These are phyloP conservation scores for Synchiropus splendidus DNA, from an alignment of 2,113 vertebrate genomes.

Conservation along the genomic window DNA sequence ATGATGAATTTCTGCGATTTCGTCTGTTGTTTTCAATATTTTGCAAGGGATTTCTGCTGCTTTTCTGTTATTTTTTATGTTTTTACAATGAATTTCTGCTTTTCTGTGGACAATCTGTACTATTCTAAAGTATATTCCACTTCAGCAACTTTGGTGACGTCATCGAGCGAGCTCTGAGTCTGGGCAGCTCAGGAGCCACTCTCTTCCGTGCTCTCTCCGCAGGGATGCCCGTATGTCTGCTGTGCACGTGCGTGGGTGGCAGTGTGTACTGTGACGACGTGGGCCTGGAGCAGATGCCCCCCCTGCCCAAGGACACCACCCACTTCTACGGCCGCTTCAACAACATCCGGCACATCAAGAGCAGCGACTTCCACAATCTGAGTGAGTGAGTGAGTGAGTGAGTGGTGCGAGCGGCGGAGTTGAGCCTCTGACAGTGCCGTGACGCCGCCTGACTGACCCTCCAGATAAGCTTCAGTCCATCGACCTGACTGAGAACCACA, in stretches of 20 bases:
- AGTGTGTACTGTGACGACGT: constrained; percentile 75
- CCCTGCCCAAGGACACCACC: constrained; percentile 64
- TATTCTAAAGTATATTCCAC: background rate
- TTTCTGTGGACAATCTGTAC: background rate
- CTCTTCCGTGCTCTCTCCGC: background rate
- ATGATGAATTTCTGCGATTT: no score
- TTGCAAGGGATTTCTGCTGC: no score
- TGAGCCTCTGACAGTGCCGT: no score
- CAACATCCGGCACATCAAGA: constrained; percentile 55
- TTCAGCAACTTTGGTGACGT: no score
- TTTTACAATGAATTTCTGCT: no score
- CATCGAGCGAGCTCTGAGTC: no score
- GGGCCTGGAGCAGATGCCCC: constrained; percentile 56
- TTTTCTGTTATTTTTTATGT: no score
- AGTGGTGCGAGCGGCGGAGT: no score
- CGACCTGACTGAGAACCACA: constrained; percentile 71
- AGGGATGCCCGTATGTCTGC: constrained; percentile 71
- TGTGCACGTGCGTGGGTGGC: constrained; percentile 70
- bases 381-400: constrained; percentile 50
- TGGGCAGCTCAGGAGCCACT: no score
- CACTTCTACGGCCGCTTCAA: constrained; percentile 78
- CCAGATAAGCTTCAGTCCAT: constrained; percentile 70
- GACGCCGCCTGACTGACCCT: constrained; percentile 1
- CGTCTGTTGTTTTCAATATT: no score
- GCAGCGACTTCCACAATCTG: constrained; percentile 62